These are phyloP conservation scores for Helostoma temminkii DNA, from an alignment of 2,797 vertebrate genomes.

Conservation along the genomic window DNA sequence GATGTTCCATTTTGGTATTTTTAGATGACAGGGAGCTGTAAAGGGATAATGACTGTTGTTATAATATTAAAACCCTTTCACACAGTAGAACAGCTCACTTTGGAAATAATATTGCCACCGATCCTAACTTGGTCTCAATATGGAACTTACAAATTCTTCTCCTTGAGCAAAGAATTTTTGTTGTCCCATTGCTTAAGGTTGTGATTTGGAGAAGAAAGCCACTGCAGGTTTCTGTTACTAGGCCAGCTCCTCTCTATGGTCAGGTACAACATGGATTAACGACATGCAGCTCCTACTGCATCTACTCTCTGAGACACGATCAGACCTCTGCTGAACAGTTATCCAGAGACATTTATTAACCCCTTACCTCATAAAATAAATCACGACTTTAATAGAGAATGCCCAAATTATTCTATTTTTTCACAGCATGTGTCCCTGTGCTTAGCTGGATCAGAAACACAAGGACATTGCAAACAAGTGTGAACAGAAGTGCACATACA, in stretches of 20 bases:
- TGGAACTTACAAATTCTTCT: too few relatives aligned
- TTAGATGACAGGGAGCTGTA: neutral
- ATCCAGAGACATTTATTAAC: conserved; percentile 10
- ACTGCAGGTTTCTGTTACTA: conserved; percentile 28
- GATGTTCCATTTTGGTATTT: conserved; percentile 5
- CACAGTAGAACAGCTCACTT: neutral
- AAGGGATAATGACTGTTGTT: too few relatives aligned
- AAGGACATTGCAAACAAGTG: conserved; percentile 9
- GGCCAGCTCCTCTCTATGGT: conserved; percentile 11
- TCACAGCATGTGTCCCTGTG: neutral
- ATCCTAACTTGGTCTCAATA: neutral
- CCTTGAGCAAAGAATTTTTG: neutral
- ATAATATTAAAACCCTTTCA: too few relatives aligned
- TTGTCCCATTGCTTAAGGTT: conserved; percentile 12
- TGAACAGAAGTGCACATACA: neutral
- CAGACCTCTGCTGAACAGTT: conserved; percentile 6
- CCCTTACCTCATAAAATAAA: too few relatives aligned
- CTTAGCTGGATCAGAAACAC: neutral
- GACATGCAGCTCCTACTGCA: conserved; percentile 9
- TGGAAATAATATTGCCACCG: neutral
- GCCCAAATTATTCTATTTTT: too few relatives aligned
- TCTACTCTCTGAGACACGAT: neutral
- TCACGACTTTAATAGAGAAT: neutral
- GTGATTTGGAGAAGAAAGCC: conserved; percentile 33
- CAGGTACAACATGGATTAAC: conserved; percentile 28